A percentile compares a stretch with the other conserved stretches of the same genome.
Evolutionary conservation across 2,113 vertebrate genomes (phyloP).

Genomic region (Mastomys coucha): DNA sequence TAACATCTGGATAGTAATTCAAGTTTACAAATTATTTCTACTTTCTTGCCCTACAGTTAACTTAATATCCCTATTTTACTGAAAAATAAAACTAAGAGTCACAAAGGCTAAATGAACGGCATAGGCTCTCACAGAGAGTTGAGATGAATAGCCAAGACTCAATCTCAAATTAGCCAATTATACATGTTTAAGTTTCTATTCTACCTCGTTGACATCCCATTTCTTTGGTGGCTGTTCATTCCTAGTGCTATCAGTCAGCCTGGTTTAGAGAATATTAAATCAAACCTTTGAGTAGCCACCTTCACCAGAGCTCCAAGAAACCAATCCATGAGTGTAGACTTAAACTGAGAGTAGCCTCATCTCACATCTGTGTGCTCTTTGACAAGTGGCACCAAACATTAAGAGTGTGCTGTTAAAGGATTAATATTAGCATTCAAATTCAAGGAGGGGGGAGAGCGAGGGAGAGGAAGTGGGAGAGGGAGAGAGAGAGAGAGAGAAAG

Average conservation of each 20-base stretch:
- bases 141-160: background rate
- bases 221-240: background rate
- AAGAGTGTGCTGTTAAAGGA: slow-evolving; percentile 22
- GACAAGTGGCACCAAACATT: background rate
- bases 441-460: background rate
- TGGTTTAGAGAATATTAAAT: slow-evolving; percentile 16
- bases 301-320: background rate
- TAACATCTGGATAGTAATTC: background rate
- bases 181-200: background rate
- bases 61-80: background rate
- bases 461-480: background rate
- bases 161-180: background rate
- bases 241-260: background rate
- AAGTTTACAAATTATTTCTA: slow-evolving; percentile 15
- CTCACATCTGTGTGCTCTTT: background rate
- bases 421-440: background rate
- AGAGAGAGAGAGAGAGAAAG: background rate
- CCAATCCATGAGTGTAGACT: background rate
- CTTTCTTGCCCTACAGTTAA: background rate
- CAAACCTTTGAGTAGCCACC: background rate
- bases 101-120: background rate
- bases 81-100: background rate
- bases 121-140: background rate
- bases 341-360: background rate
- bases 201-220: background rate